Evolutionary conservation across 2,113 vertebrate genomes (phyloP).

Genomic region (Probosciger aterrimus): DNA sequence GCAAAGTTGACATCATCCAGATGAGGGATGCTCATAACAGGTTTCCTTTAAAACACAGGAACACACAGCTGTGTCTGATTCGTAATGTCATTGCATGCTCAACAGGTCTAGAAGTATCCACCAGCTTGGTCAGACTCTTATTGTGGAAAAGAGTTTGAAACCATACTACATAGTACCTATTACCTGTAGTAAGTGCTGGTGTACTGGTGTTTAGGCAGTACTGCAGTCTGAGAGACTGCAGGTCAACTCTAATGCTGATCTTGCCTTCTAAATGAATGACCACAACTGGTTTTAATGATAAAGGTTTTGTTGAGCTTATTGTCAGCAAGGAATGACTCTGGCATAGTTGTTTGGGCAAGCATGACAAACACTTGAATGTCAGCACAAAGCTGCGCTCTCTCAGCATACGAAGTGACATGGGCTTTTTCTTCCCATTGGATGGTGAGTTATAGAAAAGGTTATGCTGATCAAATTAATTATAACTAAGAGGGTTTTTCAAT

Average conservation of each 20-base stretch:
- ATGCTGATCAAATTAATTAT: not conserved
- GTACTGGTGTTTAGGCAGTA: not conserved
- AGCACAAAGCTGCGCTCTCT: not conserved
- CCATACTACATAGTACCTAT: accelerated
- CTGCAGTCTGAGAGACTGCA: not conserved
- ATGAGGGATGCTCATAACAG: accelerated
- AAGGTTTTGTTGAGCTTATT: not conserved
- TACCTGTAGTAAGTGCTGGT: not conserved
- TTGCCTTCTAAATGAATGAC: not conserved
- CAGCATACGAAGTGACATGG: accelerated
- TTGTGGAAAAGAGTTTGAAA: not conserved
- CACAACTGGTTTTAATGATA: not conserved
- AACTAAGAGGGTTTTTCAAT: not conserved
- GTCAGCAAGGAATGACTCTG: not conserved
- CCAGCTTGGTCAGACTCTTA: not conserved
- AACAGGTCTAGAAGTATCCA: not conserved
- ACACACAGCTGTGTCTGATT: not conserved
- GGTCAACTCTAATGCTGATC: not conserved
- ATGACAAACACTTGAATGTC: not conserved
- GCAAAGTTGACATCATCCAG: not conserved
- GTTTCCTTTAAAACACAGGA: not conserved
- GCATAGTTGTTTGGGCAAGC: not conserved
- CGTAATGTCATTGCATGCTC: not conserved
- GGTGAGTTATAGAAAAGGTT: not conserved
- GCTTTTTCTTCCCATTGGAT: not conserved